Evolutionary conservation across 64 coral and sea anemone genomes (phyloP).

Genomic region (Stichodactyla helianthus): DNA sequence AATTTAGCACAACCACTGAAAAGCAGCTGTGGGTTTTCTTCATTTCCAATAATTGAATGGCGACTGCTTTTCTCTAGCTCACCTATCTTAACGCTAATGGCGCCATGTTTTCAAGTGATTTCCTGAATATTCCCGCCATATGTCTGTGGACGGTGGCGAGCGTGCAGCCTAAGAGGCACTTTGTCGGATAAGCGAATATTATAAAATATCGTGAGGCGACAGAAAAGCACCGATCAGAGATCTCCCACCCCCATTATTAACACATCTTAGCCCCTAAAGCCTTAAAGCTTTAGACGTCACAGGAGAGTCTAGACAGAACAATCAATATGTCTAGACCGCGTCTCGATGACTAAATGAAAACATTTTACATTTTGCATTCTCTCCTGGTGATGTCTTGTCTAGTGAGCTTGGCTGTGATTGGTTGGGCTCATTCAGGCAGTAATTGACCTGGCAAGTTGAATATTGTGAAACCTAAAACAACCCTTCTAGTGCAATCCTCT

Average conservation of each 20-base stretch:
- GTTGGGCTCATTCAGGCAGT: constrained; percentile 49
- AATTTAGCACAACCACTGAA: neutral
- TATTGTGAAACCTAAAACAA: constrained; percentile 60
- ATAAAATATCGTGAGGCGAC: constrained; percentile 20
- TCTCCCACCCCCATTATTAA: constrained; percentile 58
- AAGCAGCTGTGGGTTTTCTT: constrained; percentile 19
- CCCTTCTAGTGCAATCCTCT: constrained; percentile 38
- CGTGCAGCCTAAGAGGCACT: constrained; percentile 15
- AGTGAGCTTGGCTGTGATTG: constrained; percentile 48
- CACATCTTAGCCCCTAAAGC: constrained; percentile 22
- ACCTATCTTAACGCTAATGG: constrained; percentile 30
- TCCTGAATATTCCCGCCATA: constrained; percentile 22
- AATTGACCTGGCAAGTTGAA: constrained; percentile 66
- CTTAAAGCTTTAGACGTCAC: constrained; percentile 41
- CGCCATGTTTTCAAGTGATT: constrained; percentile 21
- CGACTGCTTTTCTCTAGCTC: constrained; percentile 15
- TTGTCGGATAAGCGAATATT: constrained; percentile 9
- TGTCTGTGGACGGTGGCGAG: neutral
- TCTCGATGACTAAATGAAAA: constrained; percentile 45
- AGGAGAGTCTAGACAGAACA: constrained; percentile 77
- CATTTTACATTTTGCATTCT: constrained; percentile 80
- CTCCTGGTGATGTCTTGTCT: constrained; percentile 50
- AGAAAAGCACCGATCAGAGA: neutral
- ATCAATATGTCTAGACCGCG: constrained; percentile 84
- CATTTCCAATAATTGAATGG: constrained; percentile 8